phyloP scores from a whole-genome alignment of 2,888 invertebrate genomes.

The Dinocampus coccinellae region DNA sequence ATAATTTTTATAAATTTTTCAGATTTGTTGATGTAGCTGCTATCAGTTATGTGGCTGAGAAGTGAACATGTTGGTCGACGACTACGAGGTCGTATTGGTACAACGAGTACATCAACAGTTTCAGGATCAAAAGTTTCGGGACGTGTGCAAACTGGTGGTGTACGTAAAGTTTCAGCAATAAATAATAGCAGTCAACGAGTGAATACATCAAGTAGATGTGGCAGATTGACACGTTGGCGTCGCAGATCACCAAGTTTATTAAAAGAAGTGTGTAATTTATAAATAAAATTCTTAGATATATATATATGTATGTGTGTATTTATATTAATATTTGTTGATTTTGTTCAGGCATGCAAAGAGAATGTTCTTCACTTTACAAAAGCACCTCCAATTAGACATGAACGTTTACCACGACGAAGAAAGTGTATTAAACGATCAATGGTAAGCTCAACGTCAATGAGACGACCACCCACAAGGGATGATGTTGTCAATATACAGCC shows the following conservation, averaged over 20 bases:
- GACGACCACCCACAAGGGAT: conserved; percentile 56
- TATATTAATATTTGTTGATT: no score
- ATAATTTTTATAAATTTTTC: neutral
- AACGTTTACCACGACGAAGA: conserved; percentile 62
- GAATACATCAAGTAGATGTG: conserved; percentile 61
- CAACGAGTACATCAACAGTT: conserved; percentile 30
- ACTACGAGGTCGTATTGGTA: conserved; percentile 62
- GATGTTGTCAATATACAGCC: conserved; percentile 59
- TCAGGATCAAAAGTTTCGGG: conserved; percentile 50
- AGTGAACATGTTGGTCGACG: conserved; percentile 66
- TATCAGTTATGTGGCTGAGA: conserved; percentile 66
- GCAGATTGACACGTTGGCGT: conserved; percentile 63
- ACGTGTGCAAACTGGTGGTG: conserved; percentile 57
- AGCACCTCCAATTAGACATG: conserved; percentile 61
- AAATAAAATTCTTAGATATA: no score
- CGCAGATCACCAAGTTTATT: conserved; percentile 62
- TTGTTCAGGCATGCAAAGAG: conserved; percentile 64
- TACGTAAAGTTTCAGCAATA: conserved; percentile 60
- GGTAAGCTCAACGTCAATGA: conserved; percentile 65
- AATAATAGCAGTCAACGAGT: conserved; percentile 61
- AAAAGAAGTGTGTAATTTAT: conserved; percentile 27
- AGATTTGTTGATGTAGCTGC: conserved; percentile 22
- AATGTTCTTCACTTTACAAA: conserved; percentile 67
- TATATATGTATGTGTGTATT: no score
- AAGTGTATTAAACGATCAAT: conserved; percentile 67